Evolutionary conservation across 1,140 invertebrate species (phyloP), one percentile per base, ranked within the genome.

Genomic region (Drosophila murphyi): DNA sequence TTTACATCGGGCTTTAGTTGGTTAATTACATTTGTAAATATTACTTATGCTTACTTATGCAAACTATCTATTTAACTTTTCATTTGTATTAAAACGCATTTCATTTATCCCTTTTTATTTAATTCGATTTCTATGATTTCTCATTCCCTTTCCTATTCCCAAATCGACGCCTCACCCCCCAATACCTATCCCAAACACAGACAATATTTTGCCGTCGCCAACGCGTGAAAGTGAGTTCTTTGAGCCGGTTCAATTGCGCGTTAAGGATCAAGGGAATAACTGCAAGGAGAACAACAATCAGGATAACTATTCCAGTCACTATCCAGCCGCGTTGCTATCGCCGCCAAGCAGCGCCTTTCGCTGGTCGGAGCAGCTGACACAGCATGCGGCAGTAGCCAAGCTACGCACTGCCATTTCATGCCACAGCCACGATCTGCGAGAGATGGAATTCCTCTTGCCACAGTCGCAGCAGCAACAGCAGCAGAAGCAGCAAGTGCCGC

Each of bases 401-500:
- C 69, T 91, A 35, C 77, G 90, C 5, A 89, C 90, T 5, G 90
- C 90, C 37, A 91, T 92, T 67, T 86, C 86, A 62, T 89, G 86
- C 65, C 67, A 83, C 68, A 45, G 69, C 5, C 62, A 77, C 67
- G 88, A 92, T 80, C 61, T 90, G 55, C 89, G 76, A 50, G 91
- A 92, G 72, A 93, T 94, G 93, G 93, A 94, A 89, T 92, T 93
- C 76, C 80, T 92, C 75, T 51, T 92, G 85, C 92, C 87, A 4
- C 82, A 87, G 6, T 43, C 61, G 34, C 71, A 67, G 28, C 48
- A 55, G 28, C 72, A 81, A 1, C 63, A 72, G 6, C 59, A 54
- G 12, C 70, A 76, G 3, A 67, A 69, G 47, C 68, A 57, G 50
- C 67, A 56, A 50, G 72, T 4, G 59, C 51, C 12, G 32, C 31